These are phyloP conservation scores for Thunnus thynnus DNA, from an alignment of 2,113 vertebrate genomes.

Conservation along the genomic window DNA sequence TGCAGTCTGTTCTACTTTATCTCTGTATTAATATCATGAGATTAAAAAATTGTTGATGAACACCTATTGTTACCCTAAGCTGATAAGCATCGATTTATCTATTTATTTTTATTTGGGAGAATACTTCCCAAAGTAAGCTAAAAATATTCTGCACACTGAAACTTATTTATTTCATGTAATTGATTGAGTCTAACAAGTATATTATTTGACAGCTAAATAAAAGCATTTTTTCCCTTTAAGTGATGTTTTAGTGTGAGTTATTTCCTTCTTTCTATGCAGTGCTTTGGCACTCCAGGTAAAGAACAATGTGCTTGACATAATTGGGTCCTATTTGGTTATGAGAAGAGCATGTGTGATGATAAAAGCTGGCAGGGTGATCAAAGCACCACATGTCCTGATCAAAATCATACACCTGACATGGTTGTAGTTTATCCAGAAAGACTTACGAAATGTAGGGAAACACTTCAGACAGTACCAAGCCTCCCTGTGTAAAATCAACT, in stretches of 20 bases:
- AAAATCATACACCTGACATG: slow-evolving; percentile 70
- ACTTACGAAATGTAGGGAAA: slow-evolving; percentile 56
- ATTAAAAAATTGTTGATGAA: slow-evolving; percentile 1
- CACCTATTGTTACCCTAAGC: slow-evolving; percentile 1
- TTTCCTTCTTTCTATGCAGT: slow-evolving; percentile 61
- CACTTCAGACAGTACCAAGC: slow-evolving; percentile 48
- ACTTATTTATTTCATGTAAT: slow-evolving; percentile 52
- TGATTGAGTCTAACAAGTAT: slow-evolving; percentile 61
- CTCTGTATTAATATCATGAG: slow-evolving; percentile 7
- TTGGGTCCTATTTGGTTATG: slow-evolving; percentile 78
- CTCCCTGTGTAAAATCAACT: slow-evolving; percentile 32
- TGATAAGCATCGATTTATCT: background rate
- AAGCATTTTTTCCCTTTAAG: slow-evolving; percentile 44
- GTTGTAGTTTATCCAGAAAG: slow-evolving; percentile 61
- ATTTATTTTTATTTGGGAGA: background rate
- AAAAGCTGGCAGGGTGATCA: slow-evolving; percentile 77
- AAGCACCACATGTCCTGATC: slow-evolving; percentile 65
- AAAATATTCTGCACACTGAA: slow-evolving; percentile 36
- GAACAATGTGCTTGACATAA: slow-evolving; percentile 77
- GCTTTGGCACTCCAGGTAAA: slow-evolving; percentile 56
- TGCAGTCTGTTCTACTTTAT: background rate
- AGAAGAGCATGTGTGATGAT: slow-evolving; percentile 71
- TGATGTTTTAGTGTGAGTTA: slow-evolving; percentile 67
- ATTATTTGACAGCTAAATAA: slow-evolving; percentile 75
- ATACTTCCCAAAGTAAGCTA: slow-evolving; percentile 10